phyloP scores from a whole-genome alignment of 2,888 invertebrate species.

The Erebia ligea region DNA sequence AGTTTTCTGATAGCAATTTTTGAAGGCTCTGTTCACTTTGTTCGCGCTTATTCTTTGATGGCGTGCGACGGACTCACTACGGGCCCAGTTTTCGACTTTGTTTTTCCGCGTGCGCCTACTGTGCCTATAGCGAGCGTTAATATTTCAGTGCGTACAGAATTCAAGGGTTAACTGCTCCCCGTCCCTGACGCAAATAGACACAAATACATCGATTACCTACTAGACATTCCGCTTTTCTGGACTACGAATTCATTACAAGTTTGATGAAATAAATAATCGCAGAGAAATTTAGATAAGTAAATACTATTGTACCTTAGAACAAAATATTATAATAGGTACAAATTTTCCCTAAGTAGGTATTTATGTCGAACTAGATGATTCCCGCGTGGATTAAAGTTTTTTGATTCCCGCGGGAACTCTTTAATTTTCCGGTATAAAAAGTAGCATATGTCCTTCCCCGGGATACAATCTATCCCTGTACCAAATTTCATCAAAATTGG shows the following conservation, averaged over 20 bases:
- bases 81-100: conserved; percentile 79
- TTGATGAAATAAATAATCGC: neutral
- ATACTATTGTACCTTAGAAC: no score
- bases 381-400: no score
- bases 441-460: no score
- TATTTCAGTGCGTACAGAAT: conserved; percentile 79
- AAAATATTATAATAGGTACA: no score
- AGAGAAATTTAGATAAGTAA: no score
- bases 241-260: conserved; percentile 1
- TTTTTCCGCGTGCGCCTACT: conserved; percentile 80
- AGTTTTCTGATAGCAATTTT: neutral
- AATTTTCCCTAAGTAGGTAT: no score
- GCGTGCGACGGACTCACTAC: conserved; percentile 78
- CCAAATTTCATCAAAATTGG: no score
- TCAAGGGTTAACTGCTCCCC: conserved; percentile 77
- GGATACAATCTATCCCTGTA: no score
- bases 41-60: conserved; percentile 64
- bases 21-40: neutral
- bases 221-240: conserved; percentile 1
- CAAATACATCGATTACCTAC: conserved; percentile 36
- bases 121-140: conserved; percentile 77
- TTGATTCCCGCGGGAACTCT: no score
- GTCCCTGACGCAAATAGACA: conserved; percentile 57
- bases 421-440: no score
- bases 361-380: no score